These are phyloP conservation scores for Colaptes auratus DNA, from an alignment of 2,113 vertebrate genomes.

Conservation along the genomic window DNA sequence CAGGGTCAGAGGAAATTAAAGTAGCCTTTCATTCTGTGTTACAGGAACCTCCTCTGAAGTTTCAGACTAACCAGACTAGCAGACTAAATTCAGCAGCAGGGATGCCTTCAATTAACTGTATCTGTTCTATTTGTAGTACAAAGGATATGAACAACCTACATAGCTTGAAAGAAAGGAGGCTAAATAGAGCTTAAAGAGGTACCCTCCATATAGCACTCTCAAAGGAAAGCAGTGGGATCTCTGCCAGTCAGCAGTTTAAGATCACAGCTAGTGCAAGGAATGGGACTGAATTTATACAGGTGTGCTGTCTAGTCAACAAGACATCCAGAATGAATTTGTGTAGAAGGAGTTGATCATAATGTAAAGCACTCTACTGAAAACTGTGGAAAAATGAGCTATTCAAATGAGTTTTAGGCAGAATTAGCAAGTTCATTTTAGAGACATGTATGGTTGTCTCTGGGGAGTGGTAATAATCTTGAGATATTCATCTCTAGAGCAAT, in stretches of 20 bases:
- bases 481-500: background rate
- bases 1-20: constrained; percentile 73
- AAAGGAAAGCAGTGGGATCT: constrained; percentile 41
- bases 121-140: constrained; percentile 77
- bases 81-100: constrained; percentile 70
- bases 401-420: constrained; percentile 1
- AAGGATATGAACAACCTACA: constrained; percentile 67
- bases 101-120: constrained; percentile 77
- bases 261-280: constrained; percentile 46
- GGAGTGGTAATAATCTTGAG: constrained; percentile 1
- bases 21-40: constrained; percentile 59
- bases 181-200: constrained; percentile 62
- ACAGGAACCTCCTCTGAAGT: constrained; percentile 66
- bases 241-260: constrained; percentile 42
- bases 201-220: background rate
- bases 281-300: constrained; percentile 32
- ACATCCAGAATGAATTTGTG: constrained; percentile 8
- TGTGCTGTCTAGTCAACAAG: constrained; percentile 53
- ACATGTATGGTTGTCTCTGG: background rate
- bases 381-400: background rate
- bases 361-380: background rate
- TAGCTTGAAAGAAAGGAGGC: constrained; percentile 67
- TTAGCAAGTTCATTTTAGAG: constrained; percentile 16
- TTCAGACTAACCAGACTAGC: constrained; percentile 53
- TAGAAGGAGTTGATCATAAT: constrained; percentile 5